Percentiles rank a stretch among this genome's conserved stretches.
Evolutionary conservation across 2,888 invertebrate genomes (phyloP).

Genomic region (Philaethria dido): DNA sequence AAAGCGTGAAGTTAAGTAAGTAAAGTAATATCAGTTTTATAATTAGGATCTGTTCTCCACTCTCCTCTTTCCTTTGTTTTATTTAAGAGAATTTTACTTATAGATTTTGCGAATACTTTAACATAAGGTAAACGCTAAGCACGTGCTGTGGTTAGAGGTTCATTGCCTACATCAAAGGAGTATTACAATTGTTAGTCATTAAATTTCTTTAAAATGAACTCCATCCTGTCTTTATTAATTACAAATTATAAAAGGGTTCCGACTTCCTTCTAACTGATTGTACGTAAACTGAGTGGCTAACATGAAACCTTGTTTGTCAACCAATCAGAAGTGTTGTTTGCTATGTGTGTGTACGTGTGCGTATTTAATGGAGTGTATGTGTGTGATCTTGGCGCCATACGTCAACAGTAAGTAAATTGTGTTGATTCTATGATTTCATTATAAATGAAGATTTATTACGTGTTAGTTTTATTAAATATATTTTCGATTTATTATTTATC

Average conservation of each 20-base stretch:
- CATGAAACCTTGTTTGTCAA: neutral
- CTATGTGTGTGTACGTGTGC: constrained; percentile 18
- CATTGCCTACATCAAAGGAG: neutral
- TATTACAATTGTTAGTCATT: constrained; percentile 7
- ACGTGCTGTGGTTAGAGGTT: constrained; percentile 12
- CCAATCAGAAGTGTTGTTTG: constrained; percentile 19
- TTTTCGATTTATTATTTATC: constrained; percentile 27
- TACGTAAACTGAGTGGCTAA: constrained; percentile 1
- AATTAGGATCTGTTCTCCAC: no score
- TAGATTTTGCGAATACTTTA: no score
- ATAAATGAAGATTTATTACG: constrained; percentile 30
- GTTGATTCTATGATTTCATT: constrained; percentile 38
- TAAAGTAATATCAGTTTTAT: no score
- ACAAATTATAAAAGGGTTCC: constrained; percentile 24
- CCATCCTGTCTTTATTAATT: constrained; percentile 19
- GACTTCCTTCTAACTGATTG: constrained; percentile 18
- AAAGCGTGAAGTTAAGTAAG: no score
- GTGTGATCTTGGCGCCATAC: constrained; percentile 46
- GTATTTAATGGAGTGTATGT: constrained; percentile 22
- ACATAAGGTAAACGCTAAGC: neutral
- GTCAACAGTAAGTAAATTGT: constrained; percentile 46
- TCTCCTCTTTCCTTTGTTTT: no score
- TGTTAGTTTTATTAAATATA: constrained; percentile 30
- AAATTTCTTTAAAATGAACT: constrained; percentile 12
- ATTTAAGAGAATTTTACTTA: no score